These are phyloP conservation scores for Liolophura sinensis DNA, from an alignment of 1,140 invertebrate genomes.

Conservation along the genomic window DNA sequence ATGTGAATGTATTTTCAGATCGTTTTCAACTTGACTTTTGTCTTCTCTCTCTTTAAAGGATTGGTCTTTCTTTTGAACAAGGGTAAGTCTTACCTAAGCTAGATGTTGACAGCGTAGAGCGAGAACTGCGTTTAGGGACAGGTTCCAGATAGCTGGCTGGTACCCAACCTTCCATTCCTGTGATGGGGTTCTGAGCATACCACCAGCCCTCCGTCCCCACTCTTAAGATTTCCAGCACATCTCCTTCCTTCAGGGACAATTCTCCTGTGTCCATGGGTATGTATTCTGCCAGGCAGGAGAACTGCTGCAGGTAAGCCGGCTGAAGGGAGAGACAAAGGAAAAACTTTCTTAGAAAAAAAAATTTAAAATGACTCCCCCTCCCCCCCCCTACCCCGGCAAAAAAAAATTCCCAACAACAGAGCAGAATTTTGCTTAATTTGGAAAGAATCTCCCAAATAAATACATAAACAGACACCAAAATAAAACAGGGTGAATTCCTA, in stretches of 20 bases:
- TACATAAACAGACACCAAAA: too few relatives aligned
- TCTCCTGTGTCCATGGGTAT: constrained; percentile 81
- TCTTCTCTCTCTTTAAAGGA: too few relatives aligned
- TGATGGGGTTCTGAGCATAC: constrained; percentile 82
- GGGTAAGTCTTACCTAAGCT: constrained; percentile 52
- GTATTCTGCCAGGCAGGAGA: constrained; percentile 83
- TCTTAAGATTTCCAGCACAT: constrained; percentile 79
- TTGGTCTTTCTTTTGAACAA: too few relatives aligned
- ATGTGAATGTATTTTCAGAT: too few relatives aligned
- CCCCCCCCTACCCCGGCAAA: too few relatives aligned
- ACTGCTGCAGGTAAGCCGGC: constrained; percentile 45
- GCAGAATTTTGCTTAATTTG: too few relatives aligned
- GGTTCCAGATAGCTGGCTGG: constrained; percentile 89
- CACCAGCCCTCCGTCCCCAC: constrained; percentile 95
- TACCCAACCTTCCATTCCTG: constrained; percentile 84
- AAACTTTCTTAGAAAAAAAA: background rate
- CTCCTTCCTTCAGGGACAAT: constrained; percentile 85
- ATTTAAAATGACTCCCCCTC: background rate
- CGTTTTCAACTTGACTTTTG: too few relatives aligned
- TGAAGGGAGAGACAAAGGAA: constrained; percentile 16
- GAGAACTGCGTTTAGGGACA: constrained; percentile 49
- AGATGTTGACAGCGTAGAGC: constrained; percentile 58
- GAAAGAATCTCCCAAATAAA: too few relatives aligned
- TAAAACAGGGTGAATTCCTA: too few relatives aligned
- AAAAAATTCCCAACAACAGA: too few relatives aligned